Percentiles rank a stretch among this genome's conserved stretches.
Evolutionary conservation across 2,888 invertebrate species (phyloP).

Genomic region (Dasysyrphus albostriatus): DNA sequence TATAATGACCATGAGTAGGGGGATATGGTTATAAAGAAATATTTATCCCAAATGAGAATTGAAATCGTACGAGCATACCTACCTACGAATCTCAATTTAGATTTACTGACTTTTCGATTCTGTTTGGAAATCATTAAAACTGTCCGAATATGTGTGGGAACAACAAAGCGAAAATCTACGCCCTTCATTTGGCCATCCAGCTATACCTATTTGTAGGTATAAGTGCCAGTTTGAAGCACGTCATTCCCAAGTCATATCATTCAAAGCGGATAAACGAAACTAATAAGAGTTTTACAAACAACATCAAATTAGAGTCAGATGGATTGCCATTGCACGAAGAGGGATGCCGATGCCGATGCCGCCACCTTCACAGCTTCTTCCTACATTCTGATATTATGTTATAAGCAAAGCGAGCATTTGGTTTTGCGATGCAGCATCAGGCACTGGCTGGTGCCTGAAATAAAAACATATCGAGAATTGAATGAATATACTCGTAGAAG

Average conservation of each 20-base stretch:
- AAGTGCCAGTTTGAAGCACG: constrained; percentile 74
- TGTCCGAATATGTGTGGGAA: constrained; percentile 38
- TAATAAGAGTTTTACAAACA: constrained; percentile 73
- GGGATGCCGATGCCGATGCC: not conserved
- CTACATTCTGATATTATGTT: too few species aligned
- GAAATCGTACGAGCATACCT: constrained; percentile 49
- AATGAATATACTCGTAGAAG: constrained; percentile 46
- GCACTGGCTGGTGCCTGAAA: constrained; percentile 55
- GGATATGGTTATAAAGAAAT: constrained; percentile 46
- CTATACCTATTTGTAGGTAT: constrained; percentile 24
- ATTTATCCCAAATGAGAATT: constrained; percentile 60
- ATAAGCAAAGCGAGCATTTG: constrained; percentile 27
- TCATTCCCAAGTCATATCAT: constrained; percentile 69
- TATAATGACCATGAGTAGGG: constrained; percentile 50
- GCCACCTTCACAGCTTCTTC: not conserved
- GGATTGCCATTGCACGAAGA: constrained; percentile 41
- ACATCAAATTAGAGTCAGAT: constrained; percentile 65
- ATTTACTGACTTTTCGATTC: constrained; percentile 46
- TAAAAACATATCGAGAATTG: constrained; percentile 61
- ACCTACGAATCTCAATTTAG: constrained; percentile 33
- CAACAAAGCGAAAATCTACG: constrained; percentile 65
- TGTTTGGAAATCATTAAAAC: constrained; percentile 73
- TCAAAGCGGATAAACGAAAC: constrained; percentile 71
- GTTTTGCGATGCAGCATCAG: constrained; percentile 44
- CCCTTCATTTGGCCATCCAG: constrained; percentile 57